Evolutionary conservation across 2,888 invertebrate genomes (phyloP), one percentile per base, ranked within the genome.

Genomic region (Barypeithes pellucidus): DNA sequence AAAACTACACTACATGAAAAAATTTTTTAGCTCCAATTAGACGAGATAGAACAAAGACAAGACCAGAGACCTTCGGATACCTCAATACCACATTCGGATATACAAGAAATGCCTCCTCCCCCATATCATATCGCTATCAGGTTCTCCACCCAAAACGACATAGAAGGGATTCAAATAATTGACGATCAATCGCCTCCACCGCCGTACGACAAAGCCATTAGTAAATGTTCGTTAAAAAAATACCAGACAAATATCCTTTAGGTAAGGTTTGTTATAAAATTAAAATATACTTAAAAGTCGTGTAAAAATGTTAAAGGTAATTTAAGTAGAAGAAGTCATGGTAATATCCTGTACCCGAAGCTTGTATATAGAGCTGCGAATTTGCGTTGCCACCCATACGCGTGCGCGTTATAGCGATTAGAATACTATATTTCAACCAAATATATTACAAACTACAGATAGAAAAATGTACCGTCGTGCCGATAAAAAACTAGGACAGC

Each of bases 61-160:
- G 59, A 65, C 7, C 68, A 73, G 29, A 47, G 36, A 54, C 60
- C 73, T 36, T 65, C 36, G 3, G 36, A 54, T 24, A 36, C 77
- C 73, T 50, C 76, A 54, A 57, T 70, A 29, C 60, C 66, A n/a
- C 59, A 69, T 12, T 29, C 67, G 9, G 75, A 72, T 67, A 43
- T 79, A 18, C 75, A 79, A 36, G 84, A 83, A 79, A 88, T 90
- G 54, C 90, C 89, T 5, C 92, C 94, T 18, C 94, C 94, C n/a
- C 94, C 94, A 9, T 94, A 94, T 88, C 94, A 94, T 87, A 93
- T 94, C 87, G 94, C 94, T 45, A 92, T 94, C 41, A 80, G 83
- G 81, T 87, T 94, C 78, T 89, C 94, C 82, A 93, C 93, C 67
- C 89, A 89, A 62, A 78, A 77, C 47, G 77, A 90, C 63, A 83